These are phyloP conservation scores for Lophochroa leadbeateri DNA, from an alignment of 2,113 vertebrate genomes.

Conservation along the genomic window DNA sequence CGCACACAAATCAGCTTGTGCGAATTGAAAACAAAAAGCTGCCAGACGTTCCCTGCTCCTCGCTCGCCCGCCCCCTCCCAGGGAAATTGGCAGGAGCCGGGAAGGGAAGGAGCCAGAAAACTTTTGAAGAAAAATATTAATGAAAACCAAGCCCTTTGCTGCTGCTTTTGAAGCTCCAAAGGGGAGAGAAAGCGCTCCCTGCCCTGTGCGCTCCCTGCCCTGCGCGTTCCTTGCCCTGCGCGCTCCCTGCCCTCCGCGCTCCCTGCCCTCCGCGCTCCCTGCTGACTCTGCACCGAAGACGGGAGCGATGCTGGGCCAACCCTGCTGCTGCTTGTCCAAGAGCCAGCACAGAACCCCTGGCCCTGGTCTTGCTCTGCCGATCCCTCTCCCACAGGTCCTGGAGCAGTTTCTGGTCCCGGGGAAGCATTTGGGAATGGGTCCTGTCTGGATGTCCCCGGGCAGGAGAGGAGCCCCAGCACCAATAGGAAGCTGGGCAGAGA, in stretches of 20 bases:
- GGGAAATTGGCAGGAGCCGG: constrained; percentile 50
- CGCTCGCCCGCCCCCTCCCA: constrained; percentile 34
- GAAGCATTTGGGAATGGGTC: not conserved
- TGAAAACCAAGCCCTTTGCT: constrained; percentile 31
- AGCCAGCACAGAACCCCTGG: not conserved
- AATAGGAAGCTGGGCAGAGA: not conserved
- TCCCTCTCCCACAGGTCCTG: not conserved
- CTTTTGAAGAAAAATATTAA: constrained; percentile 68
- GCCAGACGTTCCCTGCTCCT: constrained; percentile 67
- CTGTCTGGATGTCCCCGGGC: not conserved
- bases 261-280: accelerated
- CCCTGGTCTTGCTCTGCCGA: not conserved
- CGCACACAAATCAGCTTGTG: constrained; percentile 30
- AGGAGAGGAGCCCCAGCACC: accelerated
- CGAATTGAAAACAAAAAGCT: constrained; percentile 66
- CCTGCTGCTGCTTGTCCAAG: not conserved
- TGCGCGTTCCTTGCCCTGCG: not conserved
- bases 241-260: accelerated
- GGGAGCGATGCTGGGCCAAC: not conserved
- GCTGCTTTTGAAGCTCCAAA: not conserved
- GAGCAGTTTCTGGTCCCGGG: not conserved
- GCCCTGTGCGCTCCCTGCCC: not conserved
- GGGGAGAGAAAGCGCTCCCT: not conserved
- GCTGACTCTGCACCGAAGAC: not conserved
- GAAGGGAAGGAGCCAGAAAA: constrained; percentile 51